A percentile compares a stretch with the other conserved stretches of the same genome.
Conservation (phyloP, 1,140 invertebrate species). For the Aphis gossypii region DNA sequence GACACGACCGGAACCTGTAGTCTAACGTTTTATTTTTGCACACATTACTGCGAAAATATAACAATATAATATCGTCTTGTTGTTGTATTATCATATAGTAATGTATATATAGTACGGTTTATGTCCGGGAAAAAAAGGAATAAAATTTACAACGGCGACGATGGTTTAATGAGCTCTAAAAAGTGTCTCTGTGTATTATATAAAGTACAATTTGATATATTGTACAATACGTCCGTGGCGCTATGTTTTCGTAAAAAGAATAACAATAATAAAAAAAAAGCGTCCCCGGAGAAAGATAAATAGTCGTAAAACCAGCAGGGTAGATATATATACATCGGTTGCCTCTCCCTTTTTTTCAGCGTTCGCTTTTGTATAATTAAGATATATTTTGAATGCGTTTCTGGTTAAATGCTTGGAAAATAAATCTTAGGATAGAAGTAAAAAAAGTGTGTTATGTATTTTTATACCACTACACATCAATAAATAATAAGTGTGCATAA, state of each 20-base stretch:
- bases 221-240: background rate
- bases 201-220: background rate
- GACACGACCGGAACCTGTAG: background rate
- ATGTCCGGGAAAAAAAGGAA: background rate
- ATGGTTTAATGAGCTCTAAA: constrained; percentile 24
- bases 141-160: background rate
- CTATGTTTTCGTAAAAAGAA: background rate
- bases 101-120: too few relatives aligned
- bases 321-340: background rate
- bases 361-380: background rate
- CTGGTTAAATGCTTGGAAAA: background rate
- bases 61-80: background rate
- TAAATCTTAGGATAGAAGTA: background rate
- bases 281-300: background rate
- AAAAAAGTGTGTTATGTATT: background rate
- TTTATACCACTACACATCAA: background rate
- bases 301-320: background rate
- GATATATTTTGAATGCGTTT: background rate
- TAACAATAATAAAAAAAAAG: background rate
- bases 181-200: background rate
- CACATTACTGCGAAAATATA: background rate
- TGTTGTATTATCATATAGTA: background rate
- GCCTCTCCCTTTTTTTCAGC: background rate
- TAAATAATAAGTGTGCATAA: background rate
- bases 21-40: background rate